Evolutionary conservation across 2,888 invertebrate species (phyloP), one percentile per base, ranked within the genome.

Genomic region (Heliconius erato): DNA sequence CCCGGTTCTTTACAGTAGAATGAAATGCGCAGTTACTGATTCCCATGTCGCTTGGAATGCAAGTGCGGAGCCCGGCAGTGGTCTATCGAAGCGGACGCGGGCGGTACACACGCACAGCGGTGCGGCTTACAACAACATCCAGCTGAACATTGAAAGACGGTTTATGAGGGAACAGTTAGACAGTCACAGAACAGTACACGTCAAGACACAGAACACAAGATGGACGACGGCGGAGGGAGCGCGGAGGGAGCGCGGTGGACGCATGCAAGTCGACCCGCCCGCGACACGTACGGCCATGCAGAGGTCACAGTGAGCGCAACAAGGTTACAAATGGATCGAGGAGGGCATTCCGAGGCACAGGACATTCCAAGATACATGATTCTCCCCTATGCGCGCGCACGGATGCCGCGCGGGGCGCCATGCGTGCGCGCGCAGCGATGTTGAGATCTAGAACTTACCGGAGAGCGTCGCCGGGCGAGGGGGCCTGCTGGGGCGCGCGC

Each of bases 301-400:
- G 89, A 92, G 94, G 92, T 92, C 89, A 94, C 92, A 93, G 89
- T 90, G 93, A 93, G 93, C 94, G 92, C 91, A 92, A 91, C 91
- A 88, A 91, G 92, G 92, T 93, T 91, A 94, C 92, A 90, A 91
- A 91, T 93, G 93, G 93, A 91, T 93, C 93, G 94, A 96, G 96
- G 96, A 95, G 95, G 96, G 96, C 96, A 96, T 96, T 96, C 96
- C 96, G 96, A 96, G 96, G 96, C 96, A 96, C 96, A 96, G 95
- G 96, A 96, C 96, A 96, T 96, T 96, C 96, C 96, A 96, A 96
- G 96, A 96, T 96, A 96, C 96, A 96, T 95, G 96, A 96, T 95
- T 93, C 94, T 96, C 96, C 96, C 96, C 94, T 94, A 93, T 92
- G 92, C 92, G 94, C 94, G 94, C 92, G 94, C 90, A 90, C 93